phyloP scores from a whole-genome alignment of 2,888 invertebrate genomes.

The Trissolcus japonicus region DNA sequence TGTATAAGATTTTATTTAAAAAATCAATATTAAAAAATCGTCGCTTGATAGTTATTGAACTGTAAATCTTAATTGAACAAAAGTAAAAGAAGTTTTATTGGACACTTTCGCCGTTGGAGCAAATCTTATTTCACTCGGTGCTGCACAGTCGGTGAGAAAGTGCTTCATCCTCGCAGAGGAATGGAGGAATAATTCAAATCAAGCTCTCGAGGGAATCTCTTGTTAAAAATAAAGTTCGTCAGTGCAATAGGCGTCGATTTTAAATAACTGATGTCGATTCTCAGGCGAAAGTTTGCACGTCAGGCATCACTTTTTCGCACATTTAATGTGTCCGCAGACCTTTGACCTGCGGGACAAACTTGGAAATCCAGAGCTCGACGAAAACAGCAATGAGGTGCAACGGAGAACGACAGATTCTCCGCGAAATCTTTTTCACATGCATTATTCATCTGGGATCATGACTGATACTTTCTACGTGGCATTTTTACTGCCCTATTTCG shows the following conservation, averaged over 20 bases:
- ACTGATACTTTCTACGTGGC: constrained; percentile 72
- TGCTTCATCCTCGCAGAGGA: constrained; percentile 21
- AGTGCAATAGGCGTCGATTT: constrained; percentile 30
- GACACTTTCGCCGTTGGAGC: constrained; percentile 10
- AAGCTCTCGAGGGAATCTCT: constrained; percentile 19
- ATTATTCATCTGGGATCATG: constrained; percentile 73
- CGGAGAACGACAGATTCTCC: constrained; percentile 53
- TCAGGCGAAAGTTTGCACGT: constrained; percentile 27
- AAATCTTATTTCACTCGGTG: constrained; percentile 41
- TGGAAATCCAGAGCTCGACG: constrained; percentile 30
- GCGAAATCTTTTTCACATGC: constrained; percentile 62
- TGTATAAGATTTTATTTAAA: too few relatives aligned
- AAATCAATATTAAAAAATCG: too few relatives aligned
- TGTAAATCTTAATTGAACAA: not conserved
- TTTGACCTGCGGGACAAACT: constrained; percentile 36
- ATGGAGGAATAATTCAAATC: constrained; percentile 36
- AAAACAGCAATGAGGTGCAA: constrained; percentile 36
- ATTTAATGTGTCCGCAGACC: constrained; percentile 36
- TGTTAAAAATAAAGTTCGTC: constrained; percentile 40
- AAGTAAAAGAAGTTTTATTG: constrained; percentile 2
- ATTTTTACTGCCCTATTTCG: constrained; percentile 63
- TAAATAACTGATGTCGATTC: constrained; percentile 54
- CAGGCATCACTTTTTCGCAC: constrained; percentile 53
- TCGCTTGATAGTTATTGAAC: too few relatives aligned
- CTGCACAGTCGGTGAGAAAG: constrained; percentile 19